Conservation (phyloP, 2,888 invertebrate species). For the Neoaliturus tenellus region DNA sequence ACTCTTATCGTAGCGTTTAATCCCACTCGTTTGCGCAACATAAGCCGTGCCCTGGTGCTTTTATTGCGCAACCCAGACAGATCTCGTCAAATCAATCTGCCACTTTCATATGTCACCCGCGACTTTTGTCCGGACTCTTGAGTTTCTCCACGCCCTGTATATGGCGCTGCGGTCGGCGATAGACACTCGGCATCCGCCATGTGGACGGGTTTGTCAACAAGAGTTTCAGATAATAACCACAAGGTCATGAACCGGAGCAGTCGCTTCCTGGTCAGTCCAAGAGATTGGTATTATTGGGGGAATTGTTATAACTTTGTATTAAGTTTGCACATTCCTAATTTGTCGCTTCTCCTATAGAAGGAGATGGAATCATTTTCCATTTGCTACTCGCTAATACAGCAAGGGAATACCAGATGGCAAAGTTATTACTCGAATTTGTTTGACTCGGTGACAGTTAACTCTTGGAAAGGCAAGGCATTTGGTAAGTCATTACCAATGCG, state of each 20-base stretch:
- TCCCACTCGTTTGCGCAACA: background rate
- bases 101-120: background rate
- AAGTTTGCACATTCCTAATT: too few species aligned
- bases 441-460: too few species aligned
- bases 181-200: background rate
- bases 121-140: background rate
- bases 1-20: too few species aligned
- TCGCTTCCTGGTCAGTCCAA: background rate
- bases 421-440: too few species aligned
- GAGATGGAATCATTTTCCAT: too few species aligned
- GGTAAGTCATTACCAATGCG: too few species aligned
- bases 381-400: too few species aligned
- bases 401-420: too few species aligned
- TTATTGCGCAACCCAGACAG: background rate
- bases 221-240: background rate
- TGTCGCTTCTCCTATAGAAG: too few species aligned
- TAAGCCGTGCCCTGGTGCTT: background rate
- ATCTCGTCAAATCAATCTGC: slow-evolving; percentile 1
- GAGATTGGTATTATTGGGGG: background rate
- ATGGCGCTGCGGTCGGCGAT: background rate
- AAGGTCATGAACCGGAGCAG: background rate
- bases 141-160: background rate
- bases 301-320: too few species aligned
- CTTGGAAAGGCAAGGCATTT: too few species aligned
- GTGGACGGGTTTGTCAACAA: background rate